Evolutionary conservation across 2,888 invertebrate species (phyloP).

Genomic region (Mactromeris polynyma): DNA sequence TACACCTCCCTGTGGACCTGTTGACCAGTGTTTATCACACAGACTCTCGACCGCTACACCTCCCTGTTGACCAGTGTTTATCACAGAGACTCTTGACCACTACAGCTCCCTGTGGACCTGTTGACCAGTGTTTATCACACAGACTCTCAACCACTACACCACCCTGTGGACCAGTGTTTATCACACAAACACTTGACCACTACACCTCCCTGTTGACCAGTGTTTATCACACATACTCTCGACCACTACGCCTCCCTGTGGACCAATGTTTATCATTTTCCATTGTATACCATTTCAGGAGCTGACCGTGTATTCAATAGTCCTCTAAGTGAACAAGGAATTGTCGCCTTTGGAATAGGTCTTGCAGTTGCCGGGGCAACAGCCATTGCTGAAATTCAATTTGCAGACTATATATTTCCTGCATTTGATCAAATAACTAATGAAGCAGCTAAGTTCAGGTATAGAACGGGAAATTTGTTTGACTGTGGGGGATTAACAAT

Average conservation of each 20-base stretch:
- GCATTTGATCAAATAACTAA: constrained; percentile 94
- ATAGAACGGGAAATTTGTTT: constrained; percentile 96
- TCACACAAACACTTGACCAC: too few relatives aligned
- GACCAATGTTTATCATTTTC: neutral
- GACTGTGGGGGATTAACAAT: constrained; percentile 97
- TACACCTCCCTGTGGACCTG: too few relatives aligned
- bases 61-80: too few relatives aligned
- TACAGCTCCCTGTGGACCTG: too few relatives aligned
- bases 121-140: too few relatives aligned
- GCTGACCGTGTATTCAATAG: constrained; percentile 98
- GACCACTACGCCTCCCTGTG: neutral
- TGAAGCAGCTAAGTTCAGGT: constrained; percentile 97
- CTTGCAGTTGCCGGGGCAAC: constrained; percentile 96
- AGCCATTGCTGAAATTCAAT: constrained; percentile 99
- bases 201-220: too few relatives aligned
- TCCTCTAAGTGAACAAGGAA: constrained; percentile 89
- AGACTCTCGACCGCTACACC: too few relatives aligned
- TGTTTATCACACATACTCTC: too few relatives aligned
- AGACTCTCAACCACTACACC: too few relatives aligned
- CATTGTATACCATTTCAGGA: constrained; percentile 84
- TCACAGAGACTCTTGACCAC: too few relatives aligned
- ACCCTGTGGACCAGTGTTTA: too few relatives aligned
- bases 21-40: too few relatives aligned
- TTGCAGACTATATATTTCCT: constrained; percentile 99
- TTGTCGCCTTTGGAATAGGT: constrained; percentile 98